phyloP scores from a whole-genome alignment of 1,140 invertebrate species.

The Phenacoccus solenopsis region DNA sequence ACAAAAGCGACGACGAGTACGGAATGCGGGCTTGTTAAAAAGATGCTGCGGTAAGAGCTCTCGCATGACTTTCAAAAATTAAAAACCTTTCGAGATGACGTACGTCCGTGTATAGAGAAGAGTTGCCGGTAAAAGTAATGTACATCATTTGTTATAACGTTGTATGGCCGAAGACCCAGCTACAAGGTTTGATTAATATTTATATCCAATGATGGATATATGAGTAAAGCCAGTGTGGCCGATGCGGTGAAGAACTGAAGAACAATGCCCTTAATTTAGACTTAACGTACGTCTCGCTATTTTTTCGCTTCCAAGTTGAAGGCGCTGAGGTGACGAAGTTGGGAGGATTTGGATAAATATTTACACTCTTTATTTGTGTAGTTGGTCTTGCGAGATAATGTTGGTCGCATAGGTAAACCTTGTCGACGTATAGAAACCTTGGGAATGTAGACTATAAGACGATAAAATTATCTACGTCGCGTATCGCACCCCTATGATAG shows the following conservation, averaged over 20 bases:
- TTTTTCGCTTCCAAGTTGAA: too few relatives aligned
- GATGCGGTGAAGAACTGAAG: too few relatives aligned
- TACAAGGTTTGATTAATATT: conserved; percentile 14
- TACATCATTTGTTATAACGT: conserved; percentile 5
- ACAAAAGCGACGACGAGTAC: too few relatives aligned
- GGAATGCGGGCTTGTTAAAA: neutral
- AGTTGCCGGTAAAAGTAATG: neutral
- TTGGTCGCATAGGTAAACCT: too few relatives aligned
- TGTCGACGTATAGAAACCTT: too few relatives aligned
- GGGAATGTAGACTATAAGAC: too few relatives aligned
- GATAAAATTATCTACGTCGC: too few relatives aligned
- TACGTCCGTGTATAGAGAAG: neutral
- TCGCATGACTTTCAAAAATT: conserved; percentile 9
- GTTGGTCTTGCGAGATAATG: neutral
- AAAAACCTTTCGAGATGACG: neutral
- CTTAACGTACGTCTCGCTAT: too few relatives aligned
- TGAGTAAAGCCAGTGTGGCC: too few relatives aligned
- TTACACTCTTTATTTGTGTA: neutral
- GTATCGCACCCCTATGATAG: too few relatives aligned
- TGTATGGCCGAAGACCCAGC: neutral
- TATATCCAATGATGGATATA: too few relatives aligned
- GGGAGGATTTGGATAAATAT: neutral
- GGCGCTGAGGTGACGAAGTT: too few relatives aligned
- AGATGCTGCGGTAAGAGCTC: neutral
- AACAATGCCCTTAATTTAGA: neutral